Base-by-base conservation (phyloP, 2,888 invertebrate genomes). In the Acanthosoma haemorrhoidale region DNA sequence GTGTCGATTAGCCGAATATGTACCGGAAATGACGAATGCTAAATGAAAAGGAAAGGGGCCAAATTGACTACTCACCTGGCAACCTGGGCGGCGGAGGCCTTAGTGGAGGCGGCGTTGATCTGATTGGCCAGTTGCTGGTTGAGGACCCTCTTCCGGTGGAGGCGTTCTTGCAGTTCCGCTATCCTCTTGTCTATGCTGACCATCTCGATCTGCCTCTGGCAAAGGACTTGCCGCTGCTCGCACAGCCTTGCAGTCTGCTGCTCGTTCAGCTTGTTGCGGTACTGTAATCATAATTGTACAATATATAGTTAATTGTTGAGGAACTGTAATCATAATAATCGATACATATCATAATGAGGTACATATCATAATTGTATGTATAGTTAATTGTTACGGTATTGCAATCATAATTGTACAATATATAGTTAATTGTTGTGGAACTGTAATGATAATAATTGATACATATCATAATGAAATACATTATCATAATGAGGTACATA, bases 211-310 rank as follows among this genome's bases (percentile, higher is more conserved):
- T 95, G 94, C 61, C 93, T 84, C 76, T 92, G 91, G 69, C 90
- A 90, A 76, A 96, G 82, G 51, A 93, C 90, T 77, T 95, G 92
- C 73, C 93, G 84, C 81, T 96, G 96, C 76, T 92, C 90, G 74
- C 91, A 90, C 76, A 97, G 85, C 77, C 94, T 87, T 75, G 89
- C 91, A 83, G 91, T 95, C 82, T 94, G 96, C 80, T 96, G 94
- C 81, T 96, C 91, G 81, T 95, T 94, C 81, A 96, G 83, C 81
- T 96, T 96, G 84, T 96, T 96, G 73, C 96, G 93, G 80, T 95
- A 94, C 96, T 96, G 84, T 13, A 85, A 84, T 13, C 51, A n/a
- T 59, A 59, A 43, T n/a, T n/a, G n/a, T n/a, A n/a, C n/a, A n/a
- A n/a, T n/a, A n/a, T n/a, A n/a, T n/a, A n/a, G n/a, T n/a, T n/a